Base-by-base conservation (phyloP, 1,140 invertebrate species). In the Bombus confusus region DNA sequence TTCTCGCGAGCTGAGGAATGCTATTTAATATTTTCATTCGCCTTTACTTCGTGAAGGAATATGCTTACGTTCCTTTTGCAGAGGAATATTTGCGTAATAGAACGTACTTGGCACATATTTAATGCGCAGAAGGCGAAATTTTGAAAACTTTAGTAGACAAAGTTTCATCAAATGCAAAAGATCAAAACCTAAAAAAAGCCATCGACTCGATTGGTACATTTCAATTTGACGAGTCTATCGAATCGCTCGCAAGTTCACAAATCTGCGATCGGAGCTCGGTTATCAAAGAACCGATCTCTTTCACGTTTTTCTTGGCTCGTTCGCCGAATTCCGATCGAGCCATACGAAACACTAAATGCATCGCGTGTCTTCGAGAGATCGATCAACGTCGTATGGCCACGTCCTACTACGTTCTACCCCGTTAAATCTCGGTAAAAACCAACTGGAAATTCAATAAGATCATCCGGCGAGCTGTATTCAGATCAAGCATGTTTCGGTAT, bases 401-500 rank as follows among this genome's bases (percentile, higher is more conserved):
- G 47, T 22, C 18, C 18, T 18, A 22, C 47, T 52, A 52, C 1
- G 62, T 64, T 13, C 4, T 18, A 15, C 41, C 34, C 18, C 25
- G 31, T 8, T 28, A 43, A 22, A 68, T 76, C 28, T 13, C 43
- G 34, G 28, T 18, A 57, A 83, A 83, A 80, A 69, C 22, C 37
- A 37, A 5, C 1, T 10, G 62, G 47, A 79, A 73, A 79, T 80
- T 85, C 77, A 39, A 80, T 73, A 25, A 85, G 18, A 52, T 31
- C n/a, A 84, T 43, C 52, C 25, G 62, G 22, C n/a, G 22, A 6
- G 41, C 28, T 41, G 74, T 57, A 78, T 57, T 37, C 39, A 74
- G 37, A 75, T 10, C 52, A 76, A 10, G 69, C 22, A 25, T 39
- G 71, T 78, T 86, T 78, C 69, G 68, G 76, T 75, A 68, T 79